Evolutionary conservation across 2,888 invertebrate species (phyloP).

Genomic region (Eumerus sabulonum): DNA sequence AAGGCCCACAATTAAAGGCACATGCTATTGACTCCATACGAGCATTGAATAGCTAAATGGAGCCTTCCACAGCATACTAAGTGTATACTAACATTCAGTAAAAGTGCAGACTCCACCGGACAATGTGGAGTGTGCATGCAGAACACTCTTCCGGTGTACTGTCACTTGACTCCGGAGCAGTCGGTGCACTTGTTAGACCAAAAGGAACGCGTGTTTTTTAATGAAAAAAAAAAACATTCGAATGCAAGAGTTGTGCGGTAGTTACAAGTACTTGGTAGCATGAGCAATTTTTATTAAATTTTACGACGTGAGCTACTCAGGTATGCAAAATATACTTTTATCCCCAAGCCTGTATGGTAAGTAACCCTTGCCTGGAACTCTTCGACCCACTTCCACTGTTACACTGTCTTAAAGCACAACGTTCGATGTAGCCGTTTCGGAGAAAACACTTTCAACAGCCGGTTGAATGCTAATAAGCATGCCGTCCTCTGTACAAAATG

Average conservation of each 20-base stretch:
- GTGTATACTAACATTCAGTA: constrained; percentile 29
- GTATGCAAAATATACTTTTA: constrained; percentile 23
- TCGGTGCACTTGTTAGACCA: background rate
- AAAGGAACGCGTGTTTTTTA: no score
- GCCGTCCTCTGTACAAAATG: no score
- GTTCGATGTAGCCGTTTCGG: no score
- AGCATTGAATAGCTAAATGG: constrained; percentile 27
- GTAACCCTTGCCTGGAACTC: no score
- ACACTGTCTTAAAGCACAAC: no score
- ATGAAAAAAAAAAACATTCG: no score
- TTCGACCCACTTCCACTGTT: no score
- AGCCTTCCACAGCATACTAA: constrained; percentile 22
- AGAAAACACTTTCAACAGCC: background rate
- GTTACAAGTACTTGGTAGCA: background rate
- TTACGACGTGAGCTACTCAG: constrained; percentile 17
- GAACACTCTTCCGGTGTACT: no score
- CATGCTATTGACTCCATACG: constrained; percentile 42
- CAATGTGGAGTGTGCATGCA: background rate
- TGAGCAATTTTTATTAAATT: constrained; percentile 27
- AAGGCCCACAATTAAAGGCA: constrained; percentile 23
- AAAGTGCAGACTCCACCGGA: background rate
- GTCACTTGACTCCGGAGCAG: background rate
- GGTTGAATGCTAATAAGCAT: background rate
- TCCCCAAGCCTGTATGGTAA: background rate
- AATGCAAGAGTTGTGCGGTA: background rate